These are phyloP conservation scores for Acanthosoma haemorrhoidale DNA, from an alignment of 2,888 invertebrate genomes.

Conservation along the genomic window DNA sequence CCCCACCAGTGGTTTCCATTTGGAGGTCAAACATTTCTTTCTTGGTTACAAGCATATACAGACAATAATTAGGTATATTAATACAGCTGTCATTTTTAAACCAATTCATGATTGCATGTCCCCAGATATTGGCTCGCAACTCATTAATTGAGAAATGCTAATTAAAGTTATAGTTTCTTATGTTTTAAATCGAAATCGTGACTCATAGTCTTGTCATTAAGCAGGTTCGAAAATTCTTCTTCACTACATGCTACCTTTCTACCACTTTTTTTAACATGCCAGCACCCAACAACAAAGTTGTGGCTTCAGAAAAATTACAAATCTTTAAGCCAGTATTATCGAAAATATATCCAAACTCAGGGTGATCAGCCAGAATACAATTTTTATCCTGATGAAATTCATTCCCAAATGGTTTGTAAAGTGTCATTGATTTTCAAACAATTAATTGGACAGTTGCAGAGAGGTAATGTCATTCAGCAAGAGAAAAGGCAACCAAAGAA, in stretches of 20 bases:
- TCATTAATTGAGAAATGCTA: too few species aligned
- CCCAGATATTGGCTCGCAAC: too few species aligned
- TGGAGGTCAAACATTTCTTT: too few species aligned
- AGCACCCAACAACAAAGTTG: conserved; percentile 25
- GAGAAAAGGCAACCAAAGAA: not conserved
- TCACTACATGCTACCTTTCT: conserved; percentile 35
- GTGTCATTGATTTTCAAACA: conserved; percentile 16
- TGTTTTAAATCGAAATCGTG: too few species aligned
- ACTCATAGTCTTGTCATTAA: not conserved
- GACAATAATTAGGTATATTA: too few species aligned
- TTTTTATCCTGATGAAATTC: conserved; percentile 32
- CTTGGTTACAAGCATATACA: too few species aligned
- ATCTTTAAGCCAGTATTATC: conserved; percentile 41
- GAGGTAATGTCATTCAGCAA: conserved; percentile 16
- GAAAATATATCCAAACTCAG: conserved; percentile 23
- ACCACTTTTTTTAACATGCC: conserved; percentile 35
- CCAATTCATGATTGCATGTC: too few species aligned
- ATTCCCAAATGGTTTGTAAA: conserved; percentile 24
- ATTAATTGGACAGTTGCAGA: conserved; percentile 27
- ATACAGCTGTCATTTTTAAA: too few species aligned
- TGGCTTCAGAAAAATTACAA: conserved; percentile 44
- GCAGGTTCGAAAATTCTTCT: not conserved
- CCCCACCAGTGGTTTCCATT: too few species aligned
- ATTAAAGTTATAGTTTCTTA: too few species aligned
- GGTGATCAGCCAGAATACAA: not conserved